A percentile compares a stretch with the other conserved stretches of the same genome.
Conservation (phyloP, 2,113 vertebrate species). For the Illadopsis cleaveri region DNA sequence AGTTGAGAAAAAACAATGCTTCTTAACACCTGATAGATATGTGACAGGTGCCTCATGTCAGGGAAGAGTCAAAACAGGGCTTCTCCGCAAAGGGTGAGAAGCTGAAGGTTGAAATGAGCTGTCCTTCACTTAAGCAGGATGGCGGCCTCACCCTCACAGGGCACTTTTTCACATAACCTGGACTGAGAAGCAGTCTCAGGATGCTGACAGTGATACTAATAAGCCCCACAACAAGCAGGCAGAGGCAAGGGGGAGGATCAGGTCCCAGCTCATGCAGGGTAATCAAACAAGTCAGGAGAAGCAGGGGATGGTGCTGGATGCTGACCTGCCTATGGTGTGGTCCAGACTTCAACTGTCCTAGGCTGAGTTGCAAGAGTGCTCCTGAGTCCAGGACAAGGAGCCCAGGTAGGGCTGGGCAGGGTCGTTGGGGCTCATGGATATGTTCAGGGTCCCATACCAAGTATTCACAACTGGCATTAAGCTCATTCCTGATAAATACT, state of each 20-base stretch:
- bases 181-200: not conserved
- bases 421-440: fast-evolving
- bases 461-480: not conserved
- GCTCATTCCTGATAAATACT: not conserved
- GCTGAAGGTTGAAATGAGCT: not conserved
- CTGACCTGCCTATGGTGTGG: fast-evolving
- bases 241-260: not conserved
- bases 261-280: not conserved
- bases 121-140: not conserved
- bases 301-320: not conserved
- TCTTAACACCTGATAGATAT: not conserved
- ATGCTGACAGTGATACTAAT: fast-evolving
- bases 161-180: not conserved
- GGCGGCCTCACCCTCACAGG: fast-evolving
- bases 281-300: not conserved
- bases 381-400: not conserved
- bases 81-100: not conserved
- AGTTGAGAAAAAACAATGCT: not conserved
- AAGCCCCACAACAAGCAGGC: not conserved
- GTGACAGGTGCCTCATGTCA: not conserved
- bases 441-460: not conserved
- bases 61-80: not conserved
- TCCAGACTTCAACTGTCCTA: not conserved
- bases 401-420: not conserved
- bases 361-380: not conserved